Base-by-base conservation (phyloP, 2,888 invertebrate genomes). In the Microctonus hyperodae region DNA sequence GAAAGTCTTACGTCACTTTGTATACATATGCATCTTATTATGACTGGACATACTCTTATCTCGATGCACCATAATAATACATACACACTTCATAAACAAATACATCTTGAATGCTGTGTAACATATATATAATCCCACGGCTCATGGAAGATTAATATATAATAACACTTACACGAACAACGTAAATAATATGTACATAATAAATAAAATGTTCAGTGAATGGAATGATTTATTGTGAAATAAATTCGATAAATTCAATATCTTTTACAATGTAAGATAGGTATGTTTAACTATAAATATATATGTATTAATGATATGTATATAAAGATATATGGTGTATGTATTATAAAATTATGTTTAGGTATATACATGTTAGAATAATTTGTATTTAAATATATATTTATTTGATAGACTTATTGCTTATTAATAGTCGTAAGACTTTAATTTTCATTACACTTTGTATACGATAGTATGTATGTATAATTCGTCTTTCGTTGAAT, bases 1-100 rank as follows among this genome's bases (percentile, higher is more conserved):
- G 81, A 81, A 81, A 81, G 81, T 81, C 77, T 81, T 80, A 77
- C 75, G 78, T 80, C 79, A 80, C 76, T 67, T 72, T 75, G 7
- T 28, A 28, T 7, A 28, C 7, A 28, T 28, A 75, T 76, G 78
- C 80, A 78, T 80, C 80, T 79, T 76, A 77, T 80, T 63, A 78
- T 76, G 76, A 75, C 75, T 58, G 40, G 51, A 23, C 51, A 51
- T 23, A 37, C 44, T 16, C 23, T 40, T 40, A 59, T 23, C 13
- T 35, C 16, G 33, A n/a, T n/a, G n/a, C n/a, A n/a, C n/a, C n/a
- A n/a, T n/a, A n/a, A n/a, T n/a, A n/a, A n/a, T n/a, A n/a, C n/a
- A n/a, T n/a, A n/a, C n/a, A n/a, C n/a, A n/a, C n/a, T n/a, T n/a
- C 48, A 20, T 23, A 4, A 31, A 44, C 48, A 53, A 50, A 31